Percentiles rank a stretch among this genome's conserved stretches.
Conservation (phyloP, 1,140 invertebrate genomes). For the Drosophila repleta region DNA sequence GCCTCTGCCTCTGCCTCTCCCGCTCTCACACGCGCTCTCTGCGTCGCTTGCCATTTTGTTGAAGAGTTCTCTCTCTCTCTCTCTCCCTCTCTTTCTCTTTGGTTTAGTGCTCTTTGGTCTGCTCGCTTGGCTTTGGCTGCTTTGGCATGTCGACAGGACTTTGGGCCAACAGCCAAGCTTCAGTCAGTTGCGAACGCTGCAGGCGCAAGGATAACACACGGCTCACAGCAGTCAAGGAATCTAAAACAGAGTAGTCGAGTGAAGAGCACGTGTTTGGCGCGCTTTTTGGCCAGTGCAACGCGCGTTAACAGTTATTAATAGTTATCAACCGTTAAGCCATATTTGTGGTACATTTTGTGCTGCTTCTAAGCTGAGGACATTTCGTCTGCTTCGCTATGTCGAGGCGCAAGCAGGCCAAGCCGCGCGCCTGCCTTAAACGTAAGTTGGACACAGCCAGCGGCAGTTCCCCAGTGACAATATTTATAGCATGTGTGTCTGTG, state of each 20-base stretch:
- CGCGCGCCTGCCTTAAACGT: conserved; percentile 81
- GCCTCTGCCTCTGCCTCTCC: conserved; percentile 3
- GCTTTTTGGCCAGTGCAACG: conserved; percentile 36
- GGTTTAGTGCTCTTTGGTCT: conserved; percentile 27
- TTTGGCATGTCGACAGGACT: conserved; percentile 52
- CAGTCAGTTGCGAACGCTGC: conserved; percentile 76
- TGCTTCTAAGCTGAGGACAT: not conserved
- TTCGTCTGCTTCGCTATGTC: conserved; percentile 59
- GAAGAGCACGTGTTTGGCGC: conserved; percentile 63
- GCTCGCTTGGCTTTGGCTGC: conserved; percentile 20
- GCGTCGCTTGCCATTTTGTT: conserved; percentile 60
- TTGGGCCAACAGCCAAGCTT: conserved; percentile 57
- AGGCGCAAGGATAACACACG: conserved; percentile 73
- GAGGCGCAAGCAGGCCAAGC: conserved; percentile 81
- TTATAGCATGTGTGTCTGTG: conserved; percentile 25
- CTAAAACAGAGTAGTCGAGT: conserved; percentile 30
- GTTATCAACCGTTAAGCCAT: not conserved
- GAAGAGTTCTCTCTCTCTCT: conserved; percentile 55
- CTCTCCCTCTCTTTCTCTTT: conserved; percentile 34
- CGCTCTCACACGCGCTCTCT: not conserved
- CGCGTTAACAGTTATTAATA: conserved; percentile 25
- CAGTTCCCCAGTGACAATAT: conserved; percentile 36
- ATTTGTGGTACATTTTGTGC: conserved; percentile 24
- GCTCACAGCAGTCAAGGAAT: not conserved
- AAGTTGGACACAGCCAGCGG: conserved; percentile 54